A percentile compares a stretch with the other conserved stretches of the same genome.
These are phyloP conservation scores for Chloroclystis v-ata DNA, from an alignment of 2,888 invertebrate genomes.

Conservation along the genomic window DNA sequence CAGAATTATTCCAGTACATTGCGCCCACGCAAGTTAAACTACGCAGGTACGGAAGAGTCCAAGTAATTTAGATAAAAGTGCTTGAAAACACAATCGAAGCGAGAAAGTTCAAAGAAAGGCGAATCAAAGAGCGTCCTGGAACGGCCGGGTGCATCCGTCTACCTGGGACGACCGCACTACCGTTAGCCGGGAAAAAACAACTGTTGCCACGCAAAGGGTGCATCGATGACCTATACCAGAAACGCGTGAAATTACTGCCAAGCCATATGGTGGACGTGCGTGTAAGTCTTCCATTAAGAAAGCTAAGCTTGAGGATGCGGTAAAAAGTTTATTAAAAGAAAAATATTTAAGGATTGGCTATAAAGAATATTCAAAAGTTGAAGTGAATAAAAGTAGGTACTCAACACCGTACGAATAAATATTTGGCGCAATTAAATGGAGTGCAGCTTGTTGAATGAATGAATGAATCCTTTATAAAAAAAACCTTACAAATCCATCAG, in stretches of 20 bases:
- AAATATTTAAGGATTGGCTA: no score
- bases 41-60: slow-evolving; percentile 10
- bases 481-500: slow-evolving; percentile 14
- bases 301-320: slow-evolving; percentile 34
- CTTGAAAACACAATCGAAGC: slow-evolving; percentile 16
- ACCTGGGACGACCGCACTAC: slow-evolving; percentile 53
- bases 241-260: slow-evolving; percentile 48
- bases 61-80: slow-evolving; percentile 21
- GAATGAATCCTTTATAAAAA: slow-evolving; percentile 12
- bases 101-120: slow-evolving; percentile 43
- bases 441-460: background rate
- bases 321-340: no score
- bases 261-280: slow-evolving; percentile 41
- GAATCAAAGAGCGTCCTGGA: slow-evolving; percentile 44
- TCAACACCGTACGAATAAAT: no score
- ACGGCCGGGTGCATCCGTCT: slow-evolving; percentile 42
- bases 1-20: slow-evolving; percentile 16
- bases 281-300: slow-evolving; percentile 24
- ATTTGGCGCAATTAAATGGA: background rate
- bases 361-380: no score
- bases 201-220: slow-evolving; percentile 51
- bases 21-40: slow-evolving; percentile 23
- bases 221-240: slow-evolving; percentile 45
- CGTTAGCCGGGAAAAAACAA: slow-evolving; percentile 49
- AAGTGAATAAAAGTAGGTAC: no score